Percentiles rank a stretch among this genome's conserved stretches.
Evolutionary conservation across 2,113 vertebrate species (phyloP).

Genomic region (Rhea americana): DNA sequence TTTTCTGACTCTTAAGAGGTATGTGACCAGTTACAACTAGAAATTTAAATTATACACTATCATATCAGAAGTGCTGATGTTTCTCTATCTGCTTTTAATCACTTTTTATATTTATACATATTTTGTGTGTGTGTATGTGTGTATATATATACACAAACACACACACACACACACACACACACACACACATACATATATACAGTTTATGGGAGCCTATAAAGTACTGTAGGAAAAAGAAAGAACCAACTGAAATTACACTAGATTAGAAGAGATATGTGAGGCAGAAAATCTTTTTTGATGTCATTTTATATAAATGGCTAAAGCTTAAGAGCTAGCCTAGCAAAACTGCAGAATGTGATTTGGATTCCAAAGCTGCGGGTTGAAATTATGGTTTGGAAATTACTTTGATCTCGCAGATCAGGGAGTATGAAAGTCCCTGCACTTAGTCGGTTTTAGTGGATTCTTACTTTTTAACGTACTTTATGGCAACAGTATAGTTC

Average conservation of each 20-base stretch:
- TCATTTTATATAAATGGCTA: neutral
- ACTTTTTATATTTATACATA: neutral
- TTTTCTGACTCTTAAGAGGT: neutral
- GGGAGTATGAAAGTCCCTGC: fast-evolving
- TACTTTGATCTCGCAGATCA: neutral
- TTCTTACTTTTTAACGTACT: neutral
- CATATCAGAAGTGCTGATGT: neutral
- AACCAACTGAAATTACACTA: neutral
- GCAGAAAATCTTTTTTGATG: neutral
- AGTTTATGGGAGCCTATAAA: neutral
- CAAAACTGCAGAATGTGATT: neutral
- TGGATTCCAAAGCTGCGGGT: neutral
- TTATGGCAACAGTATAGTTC: neutral
- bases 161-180: too few relatives aligned
- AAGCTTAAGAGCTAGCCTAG: neutral
- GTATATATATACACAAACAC: neutral
- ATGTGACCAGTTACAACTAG: neutral
- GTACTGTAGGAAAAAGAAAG: neutral
- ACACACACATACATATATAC: too few relatives aligned
- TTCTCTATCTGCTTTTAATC: neutral
- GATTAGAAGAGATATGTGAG: neutral
- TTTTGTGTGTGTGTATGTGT: neutral
- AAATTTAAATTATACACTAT: neutral
- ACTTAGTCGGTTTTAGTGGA: neutral
- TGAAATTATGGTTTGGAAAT: neutral